A percentile compares a stretch with the other conserved stretches of the same genome.
phyloP scores from a whole-genome alignment of 2,113 vertebrate genomes.

The Caranx ignobilis region DNA sequence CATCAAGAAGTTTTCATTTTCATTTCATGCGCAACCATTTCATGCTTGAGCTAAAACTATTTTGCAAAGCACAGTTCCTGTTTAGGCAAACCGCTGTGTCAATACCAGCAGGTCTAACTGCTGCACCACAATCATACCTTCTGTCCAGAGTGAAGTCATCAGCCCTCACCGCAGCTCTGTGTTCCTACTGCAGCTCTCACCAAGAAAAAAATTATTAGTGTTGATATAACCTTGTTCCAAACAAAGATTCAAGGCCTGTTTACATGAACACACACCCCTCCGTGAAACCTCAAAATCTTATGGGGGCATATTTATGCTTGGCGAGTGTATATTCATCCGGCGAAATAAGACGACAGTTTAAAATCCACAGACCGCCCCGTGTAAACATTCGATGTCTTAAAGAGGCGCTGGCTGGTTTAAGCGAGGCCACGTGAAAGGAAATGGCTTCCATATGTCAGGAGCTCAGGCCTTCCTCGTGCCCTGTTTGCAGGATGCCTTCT shows the following conservation, averaged over 20 bases:
- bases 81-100: constrained; percentile 70
- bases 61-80: constrained; percentile 45
- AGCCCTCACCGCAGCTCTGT: constrained; percentile 43
- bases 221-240: constrained; percentile 73
- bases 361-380: constrained; percentile 72
- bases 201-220: constrained; percentile 58
- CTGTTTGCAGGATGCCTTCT: constrained; percentile 60
- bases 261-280: constrained; percentile 38
- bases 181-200: constrained; percentile 39
- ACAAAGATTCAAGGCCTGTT: constrained; percentile 66
- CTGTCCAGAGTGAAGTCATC: constrained; percentile 61
- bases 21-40: constrained; percentile 4
- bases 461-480: constrained; percentile 45
- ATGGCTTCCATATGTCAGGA: constrained; percentile 82
- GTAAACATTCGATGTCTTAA: constrained; percentile 73
- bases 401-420: constrained; percentile 72
- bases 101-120: constrained; percentile 58
- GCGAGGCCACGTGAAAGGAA: constrained; percentile 78
- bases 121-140: constrained; percentile 71
- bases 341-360: constrained; percentile 68
- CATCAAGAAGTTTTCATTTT: constrained; percentile 35
- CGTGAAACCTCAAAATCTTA: constrained; percentile 53
- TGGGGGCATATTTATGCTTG: constrained; percentile 59
- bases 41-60: constrained; percentile 48
- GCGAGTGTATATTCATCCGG: constrained; percentile 58